phyloP scores from a whole-genome alignment of 2,797 vertebrate genomes.

The Chaenodraco wilsoni region DNA sequence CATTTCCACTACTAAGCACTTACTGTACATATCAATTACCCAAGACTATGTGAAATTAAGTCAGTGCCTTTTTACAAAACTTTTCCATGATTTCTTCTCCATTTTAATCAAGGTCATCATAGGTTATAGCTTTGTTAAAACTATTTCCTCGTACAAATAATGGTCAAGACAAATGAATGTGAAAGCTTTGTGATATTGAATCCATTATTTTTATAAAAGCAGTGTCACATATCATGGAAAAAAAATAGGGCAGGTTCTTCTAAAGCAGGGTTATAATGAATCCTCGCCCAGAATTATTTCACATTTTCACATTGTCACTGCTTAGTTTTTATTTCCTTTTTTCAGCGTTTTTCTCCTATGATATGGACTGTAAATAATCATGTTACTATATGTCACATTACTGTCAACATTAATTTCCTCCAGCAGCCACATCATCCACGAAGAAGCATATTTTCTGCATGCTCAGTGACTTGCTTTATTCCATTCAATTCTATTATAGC shows the following conservation, averaged over 20 bases:
- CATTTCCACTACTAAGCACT: not conserved
- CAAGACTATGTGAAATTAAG: not conserved
- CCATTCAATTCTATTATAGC: conserved; percentile 1
- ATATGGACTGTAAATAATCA: conserved; percentile 3
- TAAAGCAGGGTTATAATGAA: not conserved
- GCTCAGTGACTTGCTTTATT: conserved; percentile 4
- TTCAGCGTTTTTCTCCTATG: not conserved
- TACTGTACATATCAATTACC: not conserved
- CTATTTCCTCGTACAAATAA: not conserved
- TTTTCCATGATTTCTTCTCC: not conserved
- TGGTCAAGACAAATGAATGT: not conserved
- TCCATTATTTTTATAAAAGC: not conserved
- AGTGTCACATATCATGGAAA: not conserved
- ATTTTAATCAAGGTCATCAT: not conserved
- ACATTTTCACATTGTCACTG: no score
- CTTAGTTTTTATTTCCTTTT: not conserved
- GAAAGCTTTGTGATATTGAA: not conserved
- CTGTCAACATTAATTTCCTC: not conserved
- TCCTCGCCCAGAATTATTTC: not conserved
- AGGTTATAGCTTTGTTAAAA: conserved; percentile 2
- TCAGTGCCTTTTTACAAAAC: not conserved
- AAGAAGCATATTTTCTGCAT: conserved; percentile 2
- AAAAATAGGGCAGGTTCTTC: not conserved
- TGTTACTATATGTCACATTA: not conserved
- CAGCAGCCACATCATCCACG: not conserved